Conservation (phyloP, 2,113 vertebrate genomes). For the Glaucidium brasilianum region DNA sequence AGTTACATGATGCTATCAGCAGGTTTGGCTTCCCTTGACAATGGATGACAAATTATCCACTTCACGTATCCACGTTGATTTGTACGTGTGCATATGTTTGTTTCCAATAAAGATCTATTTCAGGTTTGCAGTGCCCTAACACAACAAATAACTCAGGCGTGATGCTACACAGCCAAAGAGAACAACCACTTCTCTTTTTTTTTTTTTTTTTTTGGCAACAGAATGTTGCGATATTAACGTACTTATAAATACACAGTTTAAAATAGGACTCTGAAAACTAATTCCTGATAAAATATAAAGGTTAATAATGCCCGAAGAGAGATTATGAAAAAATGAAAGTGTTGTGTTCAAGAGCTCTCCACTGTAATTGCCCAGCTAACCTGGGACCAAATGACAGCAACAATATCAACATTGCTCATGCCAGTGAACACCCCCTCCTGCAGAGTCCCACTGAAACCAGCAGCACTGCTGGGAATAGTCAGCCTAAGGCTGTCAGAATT, state of each 20-base stretch:
- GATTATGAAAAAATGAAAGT: background rate
- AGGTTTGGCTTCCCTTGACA: background rate
- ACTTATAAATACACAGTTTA: background rate
- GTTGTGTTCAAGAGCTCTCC: background rate
- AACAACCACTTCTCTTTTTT: background rate
- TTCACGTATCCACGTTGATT: accelerated
- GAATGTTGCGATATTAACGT: background rate
- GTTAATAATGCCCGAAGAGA: background rate
- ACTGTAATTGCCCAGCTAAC: background rate
- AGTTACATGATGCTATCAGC: background rate
- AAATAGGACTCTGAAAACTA: background rate
- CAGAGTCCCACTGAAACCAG: background rate
- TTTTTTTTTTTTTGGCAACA: background rate
- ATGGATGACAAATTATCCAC: background rate
- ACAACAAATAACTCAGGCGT: background rate
- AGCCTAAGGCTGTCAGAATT: background rate
- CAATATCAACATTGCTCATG: background rate
- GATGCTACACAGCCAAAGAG: background rate
- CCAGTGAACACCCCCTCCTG: background rate
- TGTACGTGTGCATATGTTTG: accelerated
- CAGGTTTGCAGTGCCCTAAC: background rate
- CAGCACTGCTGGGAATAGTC: background rate
- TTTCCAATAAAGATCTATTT: background rate
- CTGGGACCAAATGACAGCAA: background rate
- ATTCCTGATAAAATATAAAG: background rate